A percentile compares a stretch with the other conserved stretches of the same genome.
Evolutionary conservation across 2,888 invertebrate species (phyloP).

Genomic region (Cataglyphis cursor): DNA sequence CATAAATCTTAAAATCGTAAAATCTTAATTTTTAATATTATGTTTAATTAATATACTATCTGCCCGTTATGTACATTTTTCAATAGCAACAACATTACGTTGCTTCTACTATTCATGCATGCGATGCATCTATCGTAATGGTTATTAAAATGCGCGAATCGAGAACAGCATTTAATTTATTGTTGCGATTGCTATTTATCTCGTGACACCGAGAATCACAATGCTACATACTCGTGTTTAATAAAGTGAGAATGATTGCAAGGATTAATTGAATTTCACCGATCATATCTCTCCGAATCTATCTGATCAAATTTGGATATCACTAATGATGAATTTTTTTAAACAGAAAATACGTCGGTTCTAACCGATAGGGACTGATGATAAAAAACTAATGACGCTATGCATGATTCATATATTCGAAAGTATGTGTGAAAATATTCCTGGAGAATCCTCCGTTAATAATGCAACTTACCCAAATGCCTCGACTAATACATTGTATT

Average conservation of each 20-base stretch:
- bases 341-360: neutral
- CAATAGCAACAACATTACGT: neutral
- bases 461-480: conserved; percentile 61
- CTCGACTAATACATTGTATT: conserved; percentile 58
- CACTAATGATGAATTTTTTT: neutral
- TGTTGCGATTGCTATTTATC: conserved; percentile 2
- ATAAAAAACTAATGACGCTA: neutral
- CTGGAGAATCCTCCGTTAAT: neutral
- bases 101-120: neutral
- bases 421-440: neutral
- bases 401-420: conserved; percentile 13
- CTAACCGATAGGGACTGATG: neutral
- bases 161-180: conserved; percentile 16
- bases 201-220: neutral
- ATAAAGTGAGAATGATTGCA: neutral
- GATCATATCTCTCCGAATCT: neutral
- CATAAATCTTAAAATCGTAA: neutral
- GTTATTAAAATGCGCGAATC: conserved; percentile 28
- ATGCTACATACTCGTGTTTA: conserved; percentile 8
- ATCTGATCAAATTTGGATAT: neutral
- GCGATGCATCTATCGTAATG: conserved; percentile 6
- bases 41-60: neutral
- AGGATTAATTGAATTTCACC: conserved; percentile 15
- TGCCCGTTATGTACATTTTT: neutral
- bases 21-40: conserved; percentile 11